Evolutionary conservation across 1,140 invertebrate species (phyloP), one percentile per base, ranked within the genome.

Genomic region (Philopotamus ludificatus): DNA sequence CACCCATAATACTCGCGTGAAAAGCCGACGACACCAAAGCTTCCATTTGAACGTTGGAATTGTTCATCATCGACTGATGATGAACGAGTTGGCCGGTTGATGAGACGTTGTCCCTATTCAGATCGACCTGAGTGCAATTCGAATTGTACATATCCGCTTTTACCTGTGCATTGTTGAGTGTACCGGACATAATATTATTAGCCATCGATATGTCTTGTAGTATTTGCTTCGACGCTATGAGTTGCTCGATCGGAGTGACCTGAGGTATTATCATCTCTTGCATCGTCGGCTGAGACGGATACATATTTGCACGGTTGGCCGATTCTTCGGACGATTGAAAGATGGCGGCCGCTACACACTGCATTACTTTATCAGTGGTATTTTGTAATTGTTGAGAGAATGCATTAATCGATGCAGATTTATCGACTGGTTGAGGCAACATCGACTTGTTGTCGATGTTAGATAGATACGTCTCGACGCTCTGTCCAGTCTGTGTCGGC

Each of bases 381-480:
- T 76, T 76, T 65, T 79, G 77, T 39, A 81, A 72, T 47, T 78
- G 75, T 63, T 79, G 77, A 20, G 76, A 76, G 70, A 79, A 81
- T 7, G 76, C 72, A 3, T 69, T 73, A 9, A 76, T 70, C 1
- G 74, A 70, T 0, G 76, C 74, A 3, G 53, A 16, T 72, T 69
- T 65, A 3, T 74, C 39, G 73, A 71, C 65, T 26, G 74, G 73
- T 71, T 71, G 74, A 28, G 72, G 71, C 3, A 74, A 55, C 7
- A 74, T 70, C 21, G 78, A 75, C 72, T 76, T 80, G 15, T 72
- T 73, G 64, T 66, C 82, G 15, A 83, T 79, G n/a, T 82, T 81
- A 34, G 83, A 84, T 1, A 86, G 73, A 71, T 81, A 86, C 67
- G 81, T 85, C 63, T 85, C 85, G 16, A 85, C 76, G 75, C 84